Evolutionary conservation across 2,797 vertebrate genomes (phyloP).

Genomic region (Neomorphus geoffroyi): DNA sequence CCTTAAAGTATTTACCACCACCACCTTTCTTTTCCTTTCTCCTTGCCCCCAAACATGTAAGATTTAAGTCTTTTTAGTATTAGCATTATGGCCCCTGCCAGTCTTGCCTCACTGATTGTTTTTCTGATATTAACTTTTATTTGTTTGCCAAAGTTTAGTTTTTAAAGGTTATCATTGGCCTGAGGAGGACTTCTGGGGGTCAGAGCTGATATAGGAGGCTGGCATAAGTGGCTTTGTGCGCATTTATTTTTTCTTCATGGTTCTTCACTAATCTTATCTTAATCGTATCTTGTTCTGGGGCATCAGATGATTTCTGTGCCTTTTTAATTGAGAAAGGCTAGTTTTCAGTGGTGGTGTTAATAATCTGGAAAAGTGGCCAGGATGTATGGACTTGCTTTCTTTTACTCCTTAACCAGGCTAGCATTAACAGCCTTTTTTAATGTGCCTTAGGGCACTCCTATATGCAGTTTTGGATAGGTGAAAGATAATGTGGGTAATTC

Average conservation of each 20-base stretch:
- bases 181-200: not conserved
- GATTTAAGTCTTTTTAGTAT: not conserved
- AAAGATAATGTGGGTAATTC: not conserved
- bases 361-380: not conserved
- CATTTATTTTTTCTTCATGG: accelerated
- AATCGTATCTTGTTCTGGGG: not conserved
- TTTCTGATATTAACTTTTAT: not conserved
- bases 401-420: not conserved
- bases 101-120: not conserved
- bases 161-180: not conserved
- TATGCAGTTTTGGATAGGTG: not conserved
- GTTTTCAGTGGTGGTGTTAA: not conserved
- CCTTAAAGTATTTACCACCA: not conserved
- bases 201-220: not conserved
- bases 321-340: not conserved
- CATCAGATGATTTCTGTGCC: not conserved
- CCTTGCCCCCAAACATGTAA: not conserved
- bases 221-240: not conserved
- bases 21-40: not conserved
- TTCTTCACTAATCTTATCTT: not conserved
- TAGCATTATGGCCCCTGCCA: not conserved
- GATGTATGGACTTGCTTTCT: not conserved
- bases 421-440: not conserved
- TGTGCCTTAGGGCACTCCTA: not conserved
- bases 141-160: not conserved